Conservation (phyloP, 2,113 vertebrate genomes). For the Melanotaenia duboulayi region DNA sequence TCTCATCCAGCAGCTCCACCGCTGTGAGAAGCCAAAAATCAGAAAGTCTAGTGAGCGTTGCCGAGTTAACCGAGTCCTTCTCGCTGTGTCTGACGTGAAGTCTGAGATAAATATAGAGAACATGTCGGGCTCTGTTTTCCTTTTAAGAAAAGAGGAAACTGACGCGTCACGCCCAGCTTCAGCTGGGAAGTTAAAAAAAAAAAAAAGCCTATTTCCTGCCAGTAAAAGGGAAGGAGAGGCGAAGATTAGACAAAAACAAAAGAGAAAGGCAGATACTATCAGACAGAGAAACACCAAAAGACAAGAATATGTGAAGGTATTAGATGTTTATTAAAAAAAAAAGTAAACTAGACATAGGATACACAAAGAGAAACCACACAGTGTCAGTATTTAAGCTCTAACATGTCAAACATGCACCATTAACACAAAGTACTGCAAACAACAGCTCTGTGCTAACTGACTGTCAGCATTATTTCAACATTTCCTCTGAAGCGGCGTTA, state of each 20-base stretch:
- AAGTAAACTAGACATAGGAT: background rate
- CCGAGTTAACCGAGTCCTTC: background rate
- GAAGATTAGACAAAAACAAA: constrained; percentile 37
- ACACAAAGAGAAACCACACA: background rate
- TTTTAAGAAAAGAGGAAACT: constrained; percentile 66
- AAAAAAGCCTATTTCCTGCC: constrained; percentile 67
- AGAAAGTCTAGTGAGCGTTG: background rate
- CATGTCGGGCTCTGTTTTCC: constrained; percentile 4
- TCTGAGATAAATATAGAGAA: constrained; percentile 30
- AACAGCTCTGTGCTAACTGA: background rate
- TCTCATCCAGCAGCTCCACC: constrained; percentile 22
- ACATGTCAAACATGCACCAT: background rate
- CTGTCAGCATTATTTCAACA: background rate
- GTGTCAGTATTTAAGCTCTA: background rate
- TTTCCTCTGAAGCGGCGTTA: background rate
- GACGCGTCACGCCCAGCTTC: constrained; percentile 62
- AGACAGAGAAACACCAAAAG: background rate
- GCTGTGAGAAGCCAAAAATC: constrained; percentile 5
- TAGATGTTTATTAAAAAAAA: background rate
- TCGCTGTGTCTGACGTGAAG: background rate
- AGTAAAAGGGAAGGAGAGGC: constrained; percentile 40
- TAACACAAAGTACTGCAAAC: background rate
- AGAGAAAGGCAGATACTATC: background rate
- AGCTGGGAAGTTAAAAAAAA: constrained; percentile 56
- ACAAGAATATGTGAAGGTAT: background rate